Base-by-base conservation (phyloP, 1,140 invertebrate genomes). In the Aphelenchoides besseyi region DNA sequence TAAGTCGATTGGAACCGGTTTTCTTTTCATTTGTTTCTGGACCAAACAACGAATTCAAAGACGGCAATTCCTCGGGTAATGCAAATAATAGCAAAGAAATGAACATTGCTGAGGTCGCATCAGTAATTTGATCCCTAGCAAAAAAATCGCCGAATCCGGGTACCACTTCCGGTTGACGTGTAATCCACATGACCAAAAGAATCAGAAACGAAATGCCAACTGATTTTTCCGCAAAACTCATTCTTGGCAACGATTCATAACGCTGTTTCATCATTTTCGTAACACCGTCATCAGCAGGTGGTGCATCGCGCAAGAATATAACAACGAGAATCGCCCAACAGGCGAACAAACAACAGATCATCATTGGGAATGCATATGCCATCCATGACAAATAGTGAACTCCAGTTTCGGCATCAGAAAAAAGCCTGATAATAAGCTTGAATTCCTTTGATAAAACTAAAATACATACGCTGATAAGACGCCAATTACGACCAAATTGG, bases 131-230 rank as follows among this genome's bases (percentile, higher is more conserved):
- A 9, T 86, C 75, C 26, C 68, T 72, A 28, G 53, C 23, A 33
- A 89, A 86, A 16, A 85, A 70, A 29, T 68, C 74, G 0, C 79
- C 84, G 87, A 92, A 93, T 16, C 92, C 92, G 0, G 86, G 85
- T 74, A 92, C 89, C 82, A 93, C 92, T 70, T 91, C 90, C 0
- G 93, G 93, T 63, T 90, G 89, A 54, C 92, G 89, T 82, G 93
- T 92, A 84, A 95, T 91, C 91, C 93, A 96, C 69, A 95, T 86
- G 55, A 91, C 73, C 0, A 95, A 89, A 2, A 93, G 89, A 16
- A 90, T 74, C 8, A 92, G 81, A 80, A 96, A 95, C 23, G 93
- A 86, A 8, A 89, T 73, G 30, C 90, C 89, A 0, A 94, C 91
- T 23, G 88, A 87, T 2, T 81, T 86, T 86, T 96, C 92, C 67